Evolutionary conservation across 1,140 invertebrate species (phyloP), one percentile per base, ranked within the genome.

Genomic region (Drosophila littoralis): DNA sequence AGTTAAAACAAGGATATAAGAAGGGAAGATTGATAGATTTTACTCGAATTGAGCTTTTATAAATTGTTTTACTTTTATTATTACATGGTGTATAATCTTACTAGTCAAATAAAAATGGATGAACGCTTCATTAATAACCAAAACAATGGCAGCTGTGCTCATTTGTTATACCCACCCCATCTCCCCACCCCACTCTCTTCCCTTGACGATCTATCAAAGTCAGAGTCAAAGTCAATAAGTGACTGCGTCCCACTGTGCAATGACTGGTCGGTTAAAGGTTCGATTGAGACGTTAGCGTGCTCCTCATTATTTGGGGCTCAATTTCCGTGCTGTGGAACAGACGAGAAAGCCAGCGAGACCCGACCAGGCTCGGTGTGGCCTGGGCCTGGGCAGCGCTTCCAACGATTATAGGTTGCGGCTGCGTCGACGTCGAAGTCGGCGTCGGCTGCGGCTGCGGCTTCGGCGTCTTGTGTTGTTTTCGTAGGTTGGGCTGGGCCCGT

Each of bases 201-300:
- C 5, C 13, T 15, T 13, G 7, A 1, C 42, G n/a, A 55, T 55
- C 35, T 6, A 55, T 55, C 35, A 36, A 55, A 38, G 9, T 32
- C 15, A 32, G n/a, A 43, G 13, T 52, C 50, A 13, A 8, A 32
- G 17, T 13, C 38, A 32, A 15, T 60, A 8, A 10, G 4, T 13
- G 7, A 1, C 7, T 28, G 38, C 7, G 43, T 2, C 3, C 73
- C 83, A 88, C 83, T 79, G 83, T 88, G 73, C 78, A 74, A 35
- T 77, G 79, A 79, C 66, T 88, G 73, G 52, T 70, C 57, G 71
- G 33, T 67, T 82, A 69, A 75, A 79, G 61, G 81, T 77, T 82
- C 75, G 81, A 85, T 85, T 85, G 81, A 85, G 81, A 85, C 64
- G 81, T 85, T 85, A 85, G 81, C 77, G 70, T 82, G 66, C 52